Conservation (phyloP, 2,797 vertebrate species). For the Platalea minor region DNA sequence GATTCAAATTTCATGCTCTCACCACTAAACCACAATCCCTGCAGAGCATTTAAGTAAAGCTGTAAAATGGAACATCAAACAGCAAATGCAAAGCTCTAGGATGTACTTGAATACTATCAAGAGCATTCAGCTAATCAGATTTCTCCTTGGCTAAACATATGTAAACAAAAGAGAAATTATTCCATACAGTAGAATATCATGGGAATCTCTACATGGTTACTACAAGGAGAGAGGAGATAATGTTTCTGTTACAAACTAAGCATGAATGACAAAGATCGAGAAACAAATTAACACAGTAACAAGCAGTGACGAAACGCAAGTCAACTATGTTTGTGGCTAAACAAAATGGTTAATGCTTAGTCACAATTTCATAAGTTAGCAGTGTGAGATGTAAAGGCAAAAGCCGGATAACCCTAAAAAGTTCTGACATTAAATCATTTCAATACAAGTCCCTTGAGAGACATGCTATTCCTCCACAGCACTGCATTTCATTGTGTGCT, state of each 20-base stretch:
- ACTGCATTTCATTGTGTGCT: not conserved
- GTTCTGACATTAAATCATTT: not conserved
- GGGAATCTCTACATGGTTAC: not conserved
- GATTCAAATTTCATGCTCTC: constrained; percentile 50
- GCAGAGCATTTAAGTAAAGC: constrained; percentile 59
- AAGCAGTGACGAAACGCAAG: not conserved
- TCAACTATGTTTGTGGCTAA: not conserved
- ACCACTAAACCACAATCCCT: constrained; percentile 57
- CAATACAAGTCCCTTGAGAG: not conserved
- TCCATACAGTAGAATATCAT: not conserved
- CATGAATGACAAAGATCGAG: not conserved
- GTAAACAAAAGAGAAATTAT: not conserved
- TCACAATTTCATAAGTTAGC: not conserved
- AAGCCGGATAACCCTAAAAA: not conserved
- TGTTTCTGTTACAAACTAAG: not conserved
- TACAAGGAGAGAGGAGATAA: not conserved
- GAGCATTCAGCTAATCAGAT: not conserved
- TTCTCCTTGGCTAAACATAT: not conserved
- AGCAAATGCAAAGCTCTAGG: constrained; percentile 8
- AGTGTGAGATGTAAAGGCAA: not conserved
- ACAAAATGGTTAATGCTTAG: not conserved
- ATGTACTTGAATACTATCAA: not conserved
- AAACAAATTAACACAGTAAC: not conserved
- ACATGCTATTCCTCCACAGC: not conserved
- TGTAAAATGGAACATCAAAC: constrained; percentile 59